Conservation (phyloP, 2,888 invertebrate genomes). For the Elegia similella region DNA sequence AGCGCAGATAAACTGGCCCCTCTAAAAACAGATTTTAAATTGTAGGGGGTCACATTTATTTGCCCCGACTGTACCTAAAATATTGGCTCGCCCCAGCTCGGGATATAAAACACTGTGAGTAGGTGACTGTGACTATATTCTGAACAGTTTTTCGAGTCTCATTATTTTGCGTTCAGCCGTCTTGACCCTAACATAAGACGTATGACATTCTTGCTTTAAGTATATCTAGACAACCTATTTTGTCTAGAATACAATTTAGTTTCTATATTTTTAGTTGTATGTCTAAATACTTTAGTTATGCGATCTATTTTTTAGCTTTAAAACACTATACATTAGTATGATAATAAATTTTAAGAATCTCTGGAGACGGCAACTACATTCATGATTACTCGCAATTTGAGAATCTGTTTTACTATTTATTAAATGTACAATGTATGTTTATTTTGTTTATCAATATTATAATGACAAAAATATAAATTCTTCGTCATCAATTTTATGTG, state of each 20-base stretch:
- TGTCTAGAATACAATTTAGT: not conserved
- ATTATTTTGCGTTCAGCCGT: not conserved
- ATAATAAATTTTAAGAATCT: not conserved
- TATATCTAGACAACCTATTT: not conserved
- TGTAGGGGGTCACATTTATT: too few relatives aligned
- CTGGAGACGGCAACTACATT: not conserved
- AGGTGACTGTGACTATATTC: too few relatives aligned
- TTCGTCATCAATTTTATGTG: not conserved
- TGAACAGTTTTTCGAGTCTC: too few relatives aligned
- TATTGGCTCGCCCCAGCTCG: too few relatives aligned
- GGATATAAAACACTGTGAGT: too few relatives aligned
- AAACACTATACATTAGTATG: not conserved
- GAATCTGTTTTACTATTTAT: not conserved
- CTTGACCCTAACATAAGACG: not conserved
- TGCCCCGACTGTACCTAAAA: too few relatives aligned
- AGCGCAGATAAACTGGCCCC: too few relatives aligned
- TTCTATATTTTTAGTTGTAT: not conserved
- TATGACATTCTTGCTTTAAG: conserved; percentile 12
- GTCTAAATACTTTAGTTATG: not conserved
- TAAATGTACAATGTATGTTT: not conserved
- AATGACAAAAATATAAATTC: not conserved
- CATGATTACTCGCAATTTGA: not conserved
- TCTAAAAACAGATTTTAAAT: too few relatives aligned
- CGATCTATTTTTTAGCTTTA: not conserved
- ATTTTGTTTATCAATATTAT: not conserved